phyloP scores from a whole-genome alignment of 2,797 vertebrate species.

The Xenentodon cancila region DNA sequence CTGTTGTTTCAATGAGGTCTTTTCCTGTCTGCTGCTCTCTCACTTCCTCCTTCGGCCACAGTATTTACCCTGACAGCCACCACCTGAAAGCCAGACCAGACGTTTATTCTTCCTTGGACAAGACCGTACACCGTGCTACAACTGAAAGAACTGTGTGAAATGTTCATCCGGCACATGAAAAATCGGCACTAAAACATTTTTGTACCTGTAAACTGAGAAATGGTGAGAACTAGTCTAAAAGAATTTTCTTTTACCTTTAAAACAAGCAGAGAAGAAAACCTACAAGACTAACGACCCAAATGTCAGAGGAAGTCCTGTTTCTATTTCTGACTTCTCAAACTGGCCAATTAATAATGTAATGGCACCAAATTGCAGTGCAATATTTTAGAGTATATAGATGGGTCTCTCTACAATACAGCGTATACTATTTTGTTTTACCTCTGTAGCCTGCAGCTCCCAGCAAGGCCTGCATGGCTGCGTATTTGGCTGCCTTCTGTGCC shows the following conservation, averaged over 20 bases:
- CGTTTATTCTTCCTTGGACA: not conserved
- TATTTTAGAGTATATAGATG: not conserved
- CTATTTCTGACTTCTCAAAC: no score
- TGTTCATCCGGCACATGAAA: not conserved
- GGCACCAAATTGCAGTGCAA: not conserved
- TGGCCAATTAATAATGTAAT: not conserved
- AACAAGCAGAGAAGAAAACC: no score
- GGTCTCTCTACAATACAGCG: not conserved
- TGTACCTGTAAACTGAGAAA: no score
- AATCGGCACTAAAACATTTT: no score
- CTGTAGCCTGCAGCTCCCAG: conserved; percentile 77
- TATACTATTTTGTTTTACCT: conserved; percentile 73
- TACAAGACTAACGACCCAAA: no score
- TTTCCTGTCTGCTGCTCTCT: conserved; percentile 73
- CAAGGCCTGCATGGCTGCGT: conserved; percentile 78
- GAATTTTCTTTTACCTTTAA: no score
- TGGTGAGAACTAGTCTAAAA: no score
- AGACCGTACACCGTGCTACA: not conserved
- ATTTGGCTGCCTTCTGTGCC: conserved; percentile 82
- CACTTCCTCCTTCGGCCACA: conserved; percentile 94
- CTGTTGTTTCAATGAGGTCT: conserved; percentile 92
- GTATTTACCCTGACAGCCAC: conserved; percentile 89
- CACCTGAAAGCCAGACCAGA: conserved; percentile 67
- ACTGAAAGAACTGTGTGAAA: not conserved
- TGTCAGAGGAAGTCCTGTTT: no score